Base-by-base conservation (phyloP, 2,888 invertebrate species). In the Micoletzkya japonica region DNA sequence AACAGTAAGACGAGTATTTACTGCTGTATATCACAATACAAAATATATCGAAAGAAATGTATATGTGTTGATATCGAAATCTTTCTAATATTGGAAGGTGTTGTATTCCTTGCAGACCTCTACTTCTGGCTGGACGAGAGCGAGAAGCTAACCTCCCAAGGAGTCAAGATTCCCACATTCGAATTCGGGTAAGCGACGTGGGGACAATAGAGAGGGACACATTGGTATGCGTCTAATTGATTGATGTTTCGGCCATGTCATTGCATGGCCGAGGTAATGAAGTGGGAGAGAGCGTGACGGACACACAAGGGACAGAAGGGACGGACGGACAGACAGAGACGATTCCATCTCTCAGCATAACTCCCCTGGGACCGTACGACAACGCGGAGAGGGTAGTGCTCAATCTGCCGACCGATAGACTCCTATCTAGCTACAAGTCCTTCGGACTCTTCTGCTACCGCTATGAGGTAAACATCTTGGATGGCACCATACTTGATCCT, bases 101-200 rank as follows among this genome's bases (percentile, higher is more conserved):
- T n/a, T n/a, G n/a, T n/a, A n/a, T n/a, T 36, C 37, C 6, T 76
- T 81, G 37, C 72, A 82, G 85, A 85, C 68, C 74, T 82, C 52
- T 82, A 81, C 73, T 85, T 85, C 72, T 85, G 84, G 84, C 70
- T 81, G 30, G 83, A 84, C 60, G 72, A 70, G 10, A 75, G 78
- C 32, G 76, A 77, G 32, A 49, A 64, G 2, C 81, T 83, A 2
- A 78, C 82, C 4, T 73, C 72, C 6, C 77, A 80, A 37, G 85
- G 85, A 67, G 58, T 82, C 30, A 81, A 81, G 57, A 71, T 82
- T 14, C 78, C 79, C 6, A 80, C 84, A 1, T 77, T 75, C 67
- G 85, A 85, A 72, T 82, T 73, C 70, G 84, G 83, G 81, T 78
- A 59, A 36, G 70, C 34, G n/a, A n/a, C n/a, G n/a, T n/a, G n/a